Conservation (phyloP, 1,140 invertebrate species). For the Coelopa frigida region DNA sequence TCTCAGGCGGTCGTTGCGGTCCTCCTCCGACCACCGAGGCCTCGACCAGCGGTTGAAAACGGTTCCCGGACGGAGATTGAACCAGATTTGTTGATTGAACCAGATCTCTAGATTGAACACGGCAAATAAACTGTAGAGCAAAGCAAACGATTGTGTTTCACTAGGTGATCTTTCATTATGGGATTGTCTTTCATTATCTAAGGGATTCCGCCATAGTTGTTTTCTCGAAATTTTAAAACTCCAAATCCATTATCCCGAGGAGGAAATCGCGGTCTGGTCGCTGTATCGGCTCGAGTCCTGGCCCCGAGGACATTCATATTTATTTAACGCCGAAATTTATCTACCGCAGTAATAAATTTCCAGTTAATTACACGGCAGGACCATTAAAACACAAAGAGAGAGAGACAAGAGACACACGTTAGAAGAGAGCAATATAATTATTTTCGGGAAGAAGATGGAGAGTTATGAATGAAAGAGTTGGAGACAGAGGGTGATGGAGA, state of each 20-base stretch:
- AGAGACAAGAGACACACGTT: not conserved
- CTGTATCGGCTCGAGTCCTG: too few species aligned
- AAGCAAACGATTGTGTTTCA: conserved; percentile 5
- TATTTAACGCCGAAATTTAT: conserved; percentile 5
- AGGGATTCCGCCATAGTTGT: not conserved
- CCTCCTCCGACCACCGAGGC: not conserved
- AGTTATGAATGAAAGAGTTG: not conserved
- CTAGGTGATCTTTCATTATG: too few species aligned
- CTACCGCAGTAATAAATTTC: conserved; percentile 12
- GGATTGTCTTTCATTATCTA: not conserved
- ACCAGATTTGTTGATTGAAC: too few species aligned
- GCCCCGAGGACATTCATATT: too few species aligned
- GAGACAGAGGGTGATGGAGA: conserved; percentile 23
- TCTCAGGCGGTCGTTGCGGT: too few species aligned
- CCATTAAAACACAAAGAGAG: not conserved
- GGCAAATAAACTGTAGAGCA: too few species aligned
- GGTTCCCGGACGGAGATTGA: too few species aligned
- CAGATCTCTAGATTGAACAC: too few species aligned
- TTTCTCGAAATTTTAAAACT: too few species aligned
- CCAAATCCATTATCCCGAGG: too few species aligned
- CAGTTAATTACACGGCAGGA: conserved; percentile 5
- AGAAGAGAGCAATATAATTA: conserved; percentile 12
- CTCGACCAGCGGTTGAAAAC: too few species aligned
- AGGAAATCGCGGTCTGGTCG: too few species aligned
- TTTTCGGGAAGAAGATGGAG: conserved; percentile 34